A percentile compares a stretch with the other conserved stretches of the same genome.
phyloP scores from a whole-genome alignment of 2,888 invertebrate genomes.

The Cheiracanthium punctorium region DNA sequence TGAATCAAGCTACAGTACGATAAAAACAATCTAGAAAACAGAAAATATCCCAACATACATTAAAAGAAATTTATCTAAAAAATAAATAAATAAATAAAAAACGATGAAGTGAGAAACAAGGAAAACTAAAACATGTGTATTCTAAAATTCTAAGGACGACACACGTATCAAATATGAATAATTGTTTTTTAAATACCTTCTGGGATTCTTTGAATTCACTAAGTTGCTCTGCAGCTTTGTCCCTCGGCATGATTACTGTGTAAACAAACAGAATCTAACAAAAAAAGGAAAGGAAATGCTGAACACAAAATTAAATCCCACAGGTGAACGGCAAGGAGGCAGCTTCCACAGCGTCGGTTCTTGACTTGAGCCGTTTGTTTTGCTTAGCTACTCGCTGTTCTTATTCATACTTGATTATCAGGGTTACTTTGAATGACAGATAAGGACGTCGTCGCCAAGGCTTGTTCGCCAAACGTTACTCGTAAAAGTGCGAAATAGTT shows the following conservation, averaged over 20 bases:
- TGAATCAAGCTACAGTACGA: too few species aligned
- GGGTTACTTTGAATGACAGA: not conserved
- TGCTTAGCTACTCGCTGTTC: not conserved
- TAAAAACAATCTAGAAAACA: too few species aligned
- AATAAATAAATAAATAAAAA: too few species aligned
- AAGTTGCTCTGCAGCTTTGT: constrained; percentile 66
- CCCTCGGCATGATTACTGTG: constrained; percentile 50
- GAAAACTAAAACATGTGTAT: too few species aligned
- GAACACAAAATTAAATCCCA: not conserved
- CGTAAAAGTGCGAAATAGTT: too few species aligned
- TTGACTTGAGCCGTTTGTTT: not conserved
- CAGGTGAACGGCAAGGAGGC: not conserved
- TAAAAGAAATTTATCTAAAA: too few species aligned
- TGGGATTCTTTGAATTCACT: constrained; percentile 50
- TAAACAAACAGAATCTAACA: too few species aligned
- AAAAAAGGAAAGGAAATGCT: not conserved
- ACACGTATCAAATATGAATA: too few species aligned
- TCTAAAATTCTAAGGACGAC: too few species aligned
- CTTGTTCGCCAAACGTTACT: not conserved
- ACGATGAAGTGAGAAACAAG: too few species aligned
- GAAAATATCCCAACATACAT: too few species aligned
- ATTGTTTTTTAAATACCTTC: too few species aligned
- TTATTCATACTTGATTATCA: not conserved
- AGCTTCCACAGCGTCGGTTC: not conserved
- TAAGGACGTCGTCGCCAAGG: not conserved